phyloP scores from a whole-genome alignment of 2,113 vertebrate species.

The Callipepla squamata region DNA sequence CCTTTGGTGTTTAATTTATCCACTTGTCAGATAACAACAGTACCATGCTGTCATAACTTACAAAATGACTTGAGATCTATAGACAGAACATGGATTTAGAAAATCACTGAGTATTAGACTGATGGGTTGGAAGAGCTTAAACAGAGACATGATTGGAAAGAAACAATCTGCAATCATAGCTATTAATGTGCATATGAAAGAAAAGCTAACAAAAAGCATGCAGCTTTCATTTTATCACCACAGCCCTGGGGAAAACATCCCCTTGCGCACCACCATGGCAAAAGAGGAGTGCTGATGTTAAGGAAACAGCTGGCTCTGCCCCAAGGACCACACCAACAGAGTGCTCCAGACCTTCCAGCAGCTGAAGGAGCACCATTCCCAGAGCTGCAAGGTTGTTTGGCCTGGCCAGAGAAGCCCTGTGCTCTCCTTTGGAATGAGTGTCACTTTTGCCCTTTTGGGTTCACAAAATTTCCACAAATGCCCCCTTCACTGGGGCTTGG shows the following conservation, averaged over 20 bases:
- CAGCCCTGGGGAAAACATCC: neutral
- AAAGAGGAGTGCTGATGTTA: neutral
- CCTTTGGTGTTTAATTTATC: neutral
- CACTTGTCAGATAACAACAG: neutral
- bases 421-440: neutral
- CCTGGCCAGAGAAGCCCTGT: neutral
- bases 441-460: neutral
- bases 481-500: neutral
- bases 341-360: neutral
- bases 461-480: neutral
- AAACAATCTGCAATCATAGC: neutral
- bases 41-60: neutral
- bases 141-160: neutral
- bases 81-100: neutral
- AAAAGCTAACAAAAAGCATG: neutral
- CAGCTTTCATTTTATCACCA: neutral
- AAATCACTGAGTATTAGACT: neutral
- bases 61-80: neutral
- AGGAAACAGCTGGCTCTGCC: neutral
- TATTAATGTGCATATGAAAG: neutral
- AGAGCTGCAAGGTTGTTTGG: neutral
- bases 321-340: fast-evolving
- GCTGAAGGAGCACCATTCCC: fast-evolving
- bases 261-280: neutral
- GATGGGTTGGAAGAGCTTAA: neutral